Percentiles rank a stretch among this genome's conserved stretches.
phyloP scores from a whole-genome alignment of 2,113 vertebrate genomes.

The Calonectris borealis region DNA sequence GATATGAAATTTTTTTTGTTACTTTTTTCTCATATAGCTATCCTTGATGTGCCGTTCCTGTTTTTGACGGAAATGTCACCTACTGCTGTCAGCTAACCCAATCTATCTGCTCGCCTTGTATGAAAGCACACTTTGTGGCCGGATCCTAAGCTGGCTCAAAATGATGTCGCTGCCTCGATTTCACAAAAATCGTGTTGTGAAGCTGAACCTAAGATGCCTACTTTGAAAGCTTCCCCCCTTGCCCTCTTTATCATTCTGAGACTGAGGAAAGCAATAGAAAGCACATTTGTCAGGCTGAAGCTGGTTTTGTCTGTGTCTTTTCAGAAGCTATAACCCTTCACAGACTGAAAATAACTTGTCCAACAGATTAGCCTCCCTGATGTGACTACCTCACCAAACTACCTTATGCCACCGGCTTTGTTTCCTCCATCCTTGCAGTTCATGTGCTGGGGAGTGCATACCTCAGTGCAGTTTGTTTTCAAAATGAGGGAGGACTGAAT shows the following conservation, averaged over 20 bases:
- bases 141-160: not conserved
- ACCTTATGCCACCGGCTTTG: not conserved
- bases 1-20: not conserved
- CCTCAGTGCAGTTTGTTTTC: not conserved
- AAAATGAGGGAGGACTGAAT: not conserved
- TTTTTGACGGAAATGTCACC: not conserved
- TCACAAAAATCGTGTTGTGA: not conserved
- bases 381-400: not conserved
- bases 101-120: not conserved
- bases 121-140: not conserved
- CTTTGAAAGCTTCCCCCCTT: conserved; percentile 28
- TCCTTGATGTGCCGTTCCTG: not conserved
- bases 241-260: not conserved
- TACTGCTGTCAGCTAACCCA: conserved; percentile 1
- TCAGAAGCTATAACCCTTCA: not conserved
- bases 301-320: not conserved
- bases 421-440: not conserved
- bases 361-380: not conserved
- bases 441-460: not conserved
- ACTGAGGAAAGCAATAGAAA: not conserved
- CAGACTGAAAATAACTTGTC: not conserved
- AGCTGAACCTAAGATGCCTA: not conserved
- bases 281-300: not conserved
- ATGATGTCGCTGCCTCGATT: conserved; percentile 7
- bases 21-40: not conserved